Percentiles rank a stretch among this genome's conserved stretches.
Evolutionary conservation across 2,797 vertebrate genomes (phyloP).

Genomic region (Fistularia commersonii): DNA sequence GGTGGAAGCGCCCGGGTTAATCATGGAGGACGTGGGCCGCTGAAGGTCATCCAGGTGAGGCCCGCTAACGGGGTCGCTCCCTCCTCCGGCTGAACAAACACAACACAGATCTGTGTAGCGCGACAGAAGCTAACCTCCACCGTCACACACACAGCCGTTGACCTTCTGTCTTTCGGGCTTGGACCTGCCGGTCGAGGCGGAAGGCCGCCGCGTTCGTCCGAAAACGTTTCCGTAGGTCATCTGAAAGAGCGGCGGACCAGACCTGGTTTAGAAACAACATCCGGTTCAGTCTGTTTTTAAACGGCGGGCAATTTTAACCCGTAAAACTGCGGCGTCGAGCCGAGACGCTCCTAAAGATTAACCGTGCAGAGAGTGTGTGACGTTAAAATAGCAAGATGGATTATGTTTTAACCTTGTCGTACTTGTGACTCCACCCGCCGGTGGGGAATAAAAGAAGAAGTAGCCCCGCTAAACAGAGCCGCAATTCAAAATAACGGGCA

Average conservation of each 20-base stretch:
- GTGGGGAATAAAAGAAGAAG: slow-evolving; percentile 25
- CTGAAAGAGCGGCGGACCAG: too few species aligned
- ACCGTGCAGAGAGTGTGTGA: slow-evolving; percentile 40
- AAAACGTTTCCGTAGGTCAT: too few species aligned
- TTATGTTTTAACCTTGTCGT: slow-evolving; percentile 44
- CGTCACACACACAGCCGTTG: too few species aligned
- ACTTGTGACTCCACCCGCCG: slow-evolving; percentile 39
- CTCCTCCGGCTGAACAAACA: too few species aligned
- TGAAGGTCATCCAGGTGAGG: slow-evolving; percentile 58
- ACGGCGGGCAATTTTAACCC: slow-evolving; percentile 22
- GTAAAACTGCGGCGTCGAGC: slow-evolving; percentile 31
- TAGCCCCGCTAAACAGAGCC: slow-evolving; percentile 28
- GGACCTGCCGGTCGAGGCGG: too few species aligned
- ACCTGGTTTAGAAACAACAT: too few species aligned
- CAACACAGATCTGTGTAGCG: too few species aligned
- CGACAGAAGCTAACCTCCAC: too few species aligned
- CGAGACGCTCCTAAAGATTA: slow-evolving; percentile 28
- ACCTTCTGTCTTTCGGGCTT: too few species aligned
- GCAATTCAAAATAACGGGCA: slow-evolving; percentile 44
- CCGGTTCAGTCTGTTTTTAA: slow-evolving; percentile 29
- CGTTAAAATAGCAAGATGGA: slow-evolving; percentile 28
- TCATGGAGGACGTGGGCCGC: slow-evolving; percentile 38
- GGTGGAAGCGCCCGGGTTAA: slow-evolving; percentile 43
- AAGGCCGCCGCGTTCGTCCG: too few species aligned
- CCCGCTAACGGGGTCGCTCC: slow-evolving; percentile 22